Conservation (phyloP, 2,113 vertebrate species). For the Rhineura floridana region DNA sequence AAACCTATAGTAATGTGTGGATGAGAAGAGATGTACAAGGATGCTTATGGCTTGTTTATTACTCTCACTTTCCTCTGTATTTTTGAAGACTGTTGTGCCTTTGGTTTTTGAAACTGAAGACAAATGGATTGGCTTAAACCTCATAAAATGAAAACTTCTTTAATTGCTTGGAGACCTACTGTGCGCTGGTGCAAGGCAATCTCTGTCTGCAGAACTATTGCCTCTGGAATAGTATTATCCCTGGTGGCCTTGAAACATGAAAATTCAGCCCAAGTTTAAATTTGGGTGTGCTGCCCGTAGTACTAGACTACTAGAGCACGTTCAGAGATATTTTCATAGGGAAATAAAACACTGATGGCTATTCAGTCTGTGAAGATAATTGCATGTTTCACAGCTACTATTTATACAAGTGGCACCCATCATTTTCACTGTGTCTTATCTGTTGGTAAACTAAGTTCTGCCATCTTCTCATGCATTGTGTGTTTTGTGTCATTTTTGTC, state of each 20-base stretch:
- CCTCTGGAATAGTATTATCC: slow-evolving; percentile 5
- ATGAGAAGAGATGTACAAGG: background rate
- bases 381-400: background rate
- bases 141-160: slow-evolving; percentile 36
- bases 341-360: too few relatives aligned
- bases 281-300: background rate
- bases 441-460: background rate
- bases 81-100: background rate
- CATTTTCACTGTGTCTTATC: background rate
- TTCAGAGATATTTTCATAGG: background rate
- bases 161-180: slow-evolving; percentile 9
- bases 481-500: background rate
- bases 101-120: background rate
- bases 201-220: slow-evolving; percentile 7
- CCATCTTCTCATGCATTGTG: background rate
- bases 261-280: background rate
- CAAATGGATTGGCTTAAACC: background rate
- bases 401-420: background rate
- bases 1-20: background rate
- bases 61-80: background rate
- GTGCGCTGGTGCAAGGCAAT: slow-evolving; percentile 6
- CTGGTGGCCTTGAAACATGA: slow-evolving; percentile 5
- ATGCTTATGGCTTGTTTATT: background rate
- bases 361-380: background rate
- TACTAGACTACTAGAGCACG: background rate